Conservation (phyloP, 2,888 invertebrate genomes). For the Ctenicera cuprea region DNA sequence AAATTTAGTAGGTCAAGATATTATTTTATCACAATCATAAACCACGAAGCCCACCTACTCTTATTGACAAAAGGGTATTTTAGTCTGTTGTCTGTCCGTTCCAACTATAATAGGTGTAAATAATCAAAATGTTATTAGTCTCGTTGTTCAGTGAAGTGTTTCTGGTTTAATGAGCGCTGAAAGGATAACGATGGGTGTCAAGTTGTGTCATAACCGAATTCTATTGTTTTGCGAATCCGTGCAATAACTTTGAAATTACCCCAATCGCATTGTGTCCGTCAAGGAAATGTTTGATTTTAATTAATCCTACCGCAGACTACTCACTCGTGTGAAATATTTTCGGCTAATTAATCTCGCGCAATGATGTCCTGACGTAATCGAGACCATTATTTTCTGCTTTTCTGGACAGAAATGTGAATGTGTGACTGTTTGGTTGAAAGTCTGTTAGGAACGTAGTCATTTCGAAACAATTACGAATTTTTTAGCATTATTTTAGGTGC, state of each 20-base stretch:
- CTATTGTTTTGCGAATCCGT: constrained; percentile 33
- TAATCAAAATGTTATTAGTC: constrained; percentile 48
- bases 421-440: constrained; percentile 14
- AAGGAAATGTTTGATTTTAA: constrained; percentile 30
- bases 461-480: constrained; percentile 14
- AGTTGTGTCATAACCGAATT: constrained; percentile 35
- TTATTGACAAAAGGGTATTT: constrained; percentile 15
- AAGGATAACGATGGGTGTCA: constrained; percentile 32
- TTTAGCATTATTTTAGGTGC: background rate
- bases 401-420: constrained; percentile 24
- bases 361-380: constrained; percentile 19
- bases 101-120: background rate
- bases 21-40: constrained; percentile 1
- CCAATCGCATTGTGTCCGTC: constrained; percentile 16
- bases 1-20: constrained; percentile 6
- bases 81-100: background rate
- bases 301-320: constrained; percentile 12
- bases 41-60: constrained; percentile 1
- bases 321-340: constrained; percentile 32
- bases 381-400: constrained; percentile 28
- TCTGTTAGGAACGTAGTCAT: background rate
- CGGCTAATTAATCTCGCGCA: constrained; percentile 26
- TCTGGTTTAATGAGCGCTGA: constrained; percentile 29
- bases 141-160: constrained; percentile 42
- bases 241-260: constrained; percentile 2